Conservation (phyloP, 2,113 vertebrate species). For the Melozone crissalis region DNA sequence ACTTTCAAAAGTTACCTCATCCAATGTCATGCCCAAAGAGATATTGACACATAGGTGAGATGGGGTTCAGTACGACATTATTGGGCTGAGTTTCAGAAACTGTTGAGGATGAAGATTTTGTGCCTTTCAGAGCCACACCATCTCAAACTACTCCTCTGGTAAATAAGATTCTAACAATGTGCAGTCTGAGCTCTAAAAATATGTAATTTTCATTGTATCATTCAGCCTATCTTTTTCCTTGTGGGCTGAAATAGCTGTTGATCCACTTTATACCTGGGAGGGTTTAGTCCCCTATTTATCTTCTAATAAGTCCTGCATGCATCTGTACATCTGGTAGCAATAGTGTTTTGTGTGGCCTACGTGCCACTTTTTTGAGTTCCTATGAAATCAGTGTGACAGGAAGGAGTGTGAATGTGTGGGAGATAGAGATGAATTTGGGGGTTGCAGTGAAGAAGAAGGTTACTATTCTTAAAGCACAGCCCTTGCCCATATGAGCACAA, state of each 20-base stretch:
- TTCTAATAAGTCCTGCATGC: neutral
- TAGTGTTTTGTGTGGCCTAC: neutral
- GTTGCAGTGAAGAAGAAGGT: neutral
- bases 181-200: neutral
- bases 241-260: neutral
- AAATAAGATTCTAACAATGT: neutral
- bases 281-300: neutral
- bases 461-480: neutral
- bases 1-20: neutral
- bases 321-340: neutral
- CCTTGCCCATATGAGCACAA: neutral
- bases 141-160: neutral
- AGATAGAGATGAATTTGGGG: neutral
- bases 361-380: constrained; percentile 14
- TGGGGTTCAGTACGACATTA: neutral
- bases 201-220: neutral
- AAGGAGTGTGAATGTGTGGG: constrained; percentile 17
- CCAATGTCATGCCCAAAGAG: neutral
- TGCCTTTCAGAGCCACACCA: constrained; percentile 18
- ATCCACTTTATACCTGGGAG: neutral
- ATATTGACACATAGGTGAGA: neutral
- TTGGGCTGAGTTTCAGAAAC: neutral
- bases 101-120: neutral
- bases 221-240: neutral
- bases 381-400: neutral